Conservation (phyloP, 2,113 vertebrate species). For the Acrocephalus kingi region DNA sequence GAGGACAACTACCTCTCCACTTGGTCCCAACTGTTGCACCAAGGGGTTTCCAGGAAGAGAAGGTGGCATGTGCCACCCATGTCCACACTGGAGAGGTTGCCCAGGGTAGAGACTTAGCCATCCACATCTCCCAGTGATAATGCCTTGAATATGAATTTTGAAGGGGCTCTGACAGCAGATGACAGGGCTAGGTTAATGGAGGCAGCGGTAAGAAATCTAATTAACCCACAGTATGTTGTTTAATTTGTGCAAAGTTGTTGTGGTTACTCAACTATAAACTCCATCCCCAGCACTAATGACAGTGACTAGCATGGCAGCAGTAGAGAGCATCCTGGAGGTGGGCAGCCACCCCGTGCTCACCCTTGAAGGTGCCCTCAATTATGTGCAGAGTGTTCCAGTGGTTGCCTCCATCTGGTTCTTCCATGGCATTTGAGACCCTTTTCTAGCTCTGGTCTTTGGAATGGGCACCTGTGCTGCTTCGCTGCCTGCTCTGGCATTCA, state of each 20-base stretch:
- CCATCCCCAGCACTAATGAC: slow-evolving; percentile 13
- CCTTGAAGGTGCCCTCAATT: slow-evolving; percentile 61
- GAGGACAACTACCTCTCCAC: neutral
- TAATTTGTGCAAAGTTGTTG: slow-evolving; percentile 63
- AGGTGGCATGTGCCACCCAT: neutral
- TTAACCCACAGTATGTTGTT: slow-evolving; percentile 57
- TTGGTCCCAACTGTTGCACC: neutral
- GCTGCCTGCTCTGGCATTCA: slow-evolving; percentile 17
- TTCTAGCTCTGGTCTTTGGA: slow-evolving; percentile 2
- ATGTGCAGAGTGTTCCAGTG: neutral
- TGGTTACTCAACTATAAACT: slow-evolving; percentile 56
- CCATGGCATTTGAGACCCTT: neutral
- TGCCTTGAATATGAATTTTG: neutral
- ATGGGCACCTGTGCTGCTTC: neutral
- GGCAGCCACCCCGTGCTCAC: neutral
- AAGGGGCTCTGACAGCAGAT: neutral
- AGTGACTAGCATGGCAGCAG: neutral
- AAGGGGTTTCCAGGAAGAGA: neutral
- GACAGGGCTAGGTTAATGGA: slow-evolving; percentile 11
- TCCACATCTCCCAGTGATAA: neutral
- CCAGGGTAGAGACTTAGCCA: neutral
- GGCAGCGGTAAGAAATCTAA: slow-evolving; percentile 31
- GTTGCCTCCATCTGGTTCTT: slow-evolving; percentile 56
- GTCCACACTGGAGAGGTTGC: neutral
- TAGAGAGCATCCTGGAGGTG: neutral